Evolutionary conservation across 2,888 invertebrate species (phyloP).

Genomic region (Vannuccia rotundouncinata): DNA sequence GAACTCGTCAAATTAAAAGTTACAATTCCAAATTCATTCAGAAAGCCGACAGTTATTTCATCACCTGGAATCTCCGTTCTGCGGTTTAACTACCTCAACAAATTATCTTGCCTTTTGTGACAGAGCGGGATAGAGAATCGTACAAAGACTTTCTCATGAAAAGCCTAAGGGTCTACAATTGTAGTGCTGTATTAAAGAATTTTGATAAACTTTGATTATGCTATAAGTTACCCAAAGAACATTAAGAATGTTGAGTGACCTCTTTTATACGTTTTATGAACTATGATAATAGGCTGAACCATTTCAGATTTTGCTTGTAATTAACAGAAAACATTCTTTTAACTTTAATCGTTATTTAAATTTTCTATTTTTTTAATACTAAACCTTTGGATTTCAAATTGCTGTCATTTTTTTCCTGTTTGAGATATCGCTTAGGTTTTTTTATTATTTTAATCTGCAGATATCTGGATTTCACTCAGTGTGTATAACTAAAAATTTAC

Average conservation of each 20-base stretch:
- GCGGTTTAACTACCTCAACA: neutral
- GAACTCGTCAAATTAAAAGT: neutral
- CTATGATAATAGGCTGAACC: neutral
- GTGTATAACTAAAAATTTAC: conserved; percentile 18
- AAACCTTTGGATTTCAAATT: conserved; percentile 3
- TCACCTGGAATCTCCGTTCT: conserved; percentile 1
- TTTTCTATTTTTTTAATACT: neutral
- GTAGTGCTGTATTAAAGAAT: neutral
- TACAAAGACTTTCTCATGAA: conserved; percentile 13
- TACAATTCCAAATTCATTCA: neutral
- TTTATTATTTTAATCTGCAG: conserved; percentile 23
- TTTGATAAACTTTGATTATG: neutral
- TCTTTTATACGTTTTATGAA: neutral
- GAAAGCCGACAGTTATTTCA: conserved; percentile 14
- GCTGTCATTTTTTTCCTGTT: conserved; percentile 25
- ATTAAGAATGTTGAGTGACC: neutral
- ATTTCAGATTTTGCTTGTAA: conserved; percentile 7
- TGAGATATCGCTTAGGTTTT: conserved; percentile 26
- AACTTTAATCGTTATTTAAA: conserved; percentile 3
- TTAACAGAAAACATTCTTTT: conserved; percentile 23
- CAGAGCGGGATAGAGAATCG: neutral
- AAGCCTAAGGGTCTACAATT: neutral
- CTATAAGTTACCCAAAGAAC: neutral
- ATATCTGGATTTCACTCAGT: conserved; percentile 19
- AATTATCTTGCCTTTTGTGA: neutral